phyloP scores from a whole-genome alignment of 2,113 vertebrate genomes.

The Eclectus roratus region DNA sequence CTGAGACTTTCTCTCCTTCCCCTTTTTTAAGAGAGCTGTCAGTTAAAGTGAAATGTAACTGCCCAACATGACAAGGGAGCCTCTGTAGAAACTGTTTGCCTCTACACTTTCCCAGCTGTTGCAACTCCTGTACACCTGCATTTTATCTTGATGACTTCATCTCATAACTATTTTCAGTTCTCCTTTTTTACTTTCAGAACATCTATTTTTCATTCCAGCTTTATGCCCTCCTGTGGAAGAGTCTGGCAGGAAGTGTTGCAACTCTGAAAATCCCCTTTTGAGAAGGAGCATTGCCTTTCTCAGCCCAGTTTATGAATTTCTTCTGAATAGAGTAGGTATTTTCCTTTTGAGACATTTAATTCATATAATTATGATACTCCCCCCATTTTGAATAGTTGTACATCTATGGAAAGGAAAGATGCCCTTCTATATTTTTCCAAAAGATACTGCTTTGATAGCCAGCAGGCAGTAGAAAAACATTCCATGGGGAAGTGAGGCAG shows the following conservation, averaged over 20 bases:
- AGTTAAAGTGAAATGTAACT: background rate
- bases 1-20: background rate
- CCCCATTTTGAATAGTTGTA: background rate
- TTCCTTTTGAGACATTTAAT: background rate
- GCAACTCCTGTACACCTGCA: background rate
- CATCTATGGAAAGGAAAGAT: background rate
- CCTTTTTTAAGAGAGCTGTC: background rate
- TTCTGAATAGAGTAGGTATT: background rate
- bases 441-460: background rate
- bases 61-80: background rate
- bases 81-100: background rate
- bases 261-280: background rate
- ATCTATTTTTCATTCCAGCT: background rate
- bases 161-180: background rate
- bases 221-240: background rate
- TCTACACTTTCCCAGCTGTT: background rate
- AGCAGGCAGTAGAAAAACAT: background rate
- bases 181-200: background rate
- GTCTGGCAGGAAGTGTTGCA: background rate
- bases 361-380: background rate
- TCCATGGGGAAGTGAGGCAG: background rate
- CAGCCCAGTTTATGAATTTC: background rate
- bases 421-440: background rate
- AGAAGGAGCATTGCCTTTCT: background rate
- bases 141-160: conserved; percentile 2